Evolutionary conservation across 2,888 invertebrate genomes (phyloP), one percentile per base, ranked within the genome.

Genomic region (Girardia tigrina): DNA sequence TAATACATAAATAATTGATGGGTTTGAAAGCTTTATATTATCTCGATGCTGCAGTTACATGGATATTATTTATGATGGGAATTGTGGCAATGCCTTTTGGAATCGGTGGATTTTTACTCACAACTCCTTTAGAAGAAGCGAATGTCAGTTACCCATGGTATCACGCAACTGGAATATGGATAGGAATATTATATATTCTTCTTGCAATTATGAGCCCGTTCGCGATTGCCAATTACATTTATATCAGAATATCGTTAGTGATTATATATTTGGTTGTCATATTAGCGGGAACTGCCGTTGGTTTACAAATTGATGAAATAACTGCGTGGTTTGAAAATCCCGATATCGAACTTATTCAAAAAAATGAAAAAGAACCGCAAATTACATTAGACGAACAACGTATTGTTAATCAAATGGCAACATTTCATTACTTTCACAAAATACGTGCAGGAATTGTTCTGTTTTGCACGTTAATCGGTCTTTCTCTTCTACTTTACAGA

Each of bases 341-440:
- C 6, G 56, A 56, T 20, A 23, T 56, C n/a, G 56, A 56, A 56
- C n/a, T 56, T 12, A 56, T 56, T 56, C 56, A 56, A 16, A 56
- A 23, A 56, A 56, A 56, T 56, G 56, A 56, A 6, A 56, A 56
- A 56, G 56, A 56, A 8, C 4, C 23, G n/a, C 56, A 56, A n/a
- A 56, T 23, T 4, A 56, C 56, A 56, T 20, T 4, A n/a, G 23
- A 56, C 20, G 56, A 56, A n/a, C 56, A 56, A 56, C 6, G 23
- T 12, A 23, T 56, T 56, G 56, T 56, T 56, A 23, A 56, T 56
- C n/a, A n/a, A 56, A 56, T 56, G 56, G 23, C 4, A 56, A 56
- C 56, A n/a, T 56, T 56, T 56, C 56, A 56, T 56, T 56, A 56
- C 23, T 56, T 56, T 56, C 56, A 56, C n/a, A 56, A 56, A 56